Percentiles rank a stretch among this genome's conserved stretches.
Evolutionary conservation across 2,888 invertebrate genomes (phyloP).

Genomic region (Nineta flava): DNA sequence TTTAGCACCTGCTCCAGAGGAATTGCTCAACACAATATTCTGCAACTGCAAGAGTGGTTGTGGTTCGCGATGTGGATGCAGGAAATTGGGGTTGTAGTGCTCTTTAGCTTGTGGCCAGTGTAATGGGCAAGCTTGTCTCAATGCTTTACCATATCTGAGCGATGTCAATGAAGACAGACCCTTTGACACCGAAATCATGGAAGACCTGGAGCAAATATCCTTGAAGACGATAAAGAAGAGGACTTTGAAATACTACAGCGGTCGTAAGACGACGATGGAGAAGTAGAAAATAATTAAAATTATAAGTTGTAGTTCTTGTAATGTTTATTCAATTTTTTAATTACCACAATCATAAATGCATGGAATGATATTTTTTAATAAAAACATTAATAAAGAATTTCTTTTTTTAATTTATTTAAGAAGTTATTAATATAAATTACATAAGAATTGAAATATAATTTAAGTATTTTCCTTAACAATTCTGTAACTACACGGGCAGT

Average conservation of each 20-base stretch:
- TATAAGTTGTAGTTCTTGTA: background rate
- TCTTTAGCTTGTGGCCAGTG: conserved; percentile 16
- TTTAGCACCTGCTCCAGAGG: conserved; percentile 18
- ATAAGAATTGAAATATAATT: no score
- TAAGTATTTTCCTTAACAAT: no score
- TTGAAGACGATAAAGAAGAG: conserved; percentile 6
- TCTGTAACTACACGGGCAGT: no score
- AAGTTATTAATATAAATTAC: no score
- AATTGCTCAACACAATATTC: conserved; percentile 16
- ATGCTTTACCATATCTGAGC: no score
- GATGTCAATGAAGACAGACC: no score
- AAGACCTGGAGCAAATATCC: no score
- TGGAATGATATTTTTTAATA: background rate
- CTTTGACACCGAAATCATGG: no score
- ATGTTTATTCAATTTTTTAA: background rate
- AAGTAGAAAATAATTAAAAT: no score
- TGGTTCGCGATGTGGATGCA: conserved; percentile 17
- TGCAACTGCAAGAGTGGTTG: conserved; percentile 17
- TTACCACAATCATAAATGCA: background rate
- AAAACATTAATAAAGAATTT: background rate
- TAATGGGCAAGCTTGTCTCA: no score
- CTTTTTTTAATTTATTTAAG: no score
- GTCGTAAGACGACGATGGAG: no score
- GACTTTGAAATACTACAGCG: background rate
- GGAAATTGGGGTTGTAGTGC: conserved; percentile 17